A percentile compares a stretch with the other conserved stretches of the same genome.
These are phyloP conservation scores for Drosophila virilis DNA, from an alignment of 1,140 invertebrate genomes.

Conservation along the genomic window DNA sequence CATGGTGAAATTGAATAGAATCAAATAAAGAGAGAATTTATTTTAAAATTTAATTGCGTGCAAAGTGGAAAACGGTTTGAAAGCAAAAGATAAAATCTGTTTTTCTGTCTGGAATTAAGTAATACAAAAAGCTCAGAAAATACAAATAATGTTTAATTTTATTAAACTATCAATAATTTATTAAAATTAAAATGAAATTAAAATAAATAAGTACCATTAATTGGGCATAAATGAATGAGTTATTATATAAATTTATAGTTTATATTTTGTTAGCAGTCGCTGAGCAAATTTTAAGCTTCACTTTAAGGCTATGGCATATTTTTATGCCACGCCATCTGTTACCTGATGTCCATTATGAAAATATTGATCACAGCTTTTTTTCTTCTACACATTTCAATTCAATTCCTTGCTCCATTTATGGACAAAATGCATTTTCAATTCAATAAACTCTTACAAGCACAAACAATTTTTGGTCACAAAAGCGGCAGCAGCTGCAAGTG, in stretches of 20 bases:
- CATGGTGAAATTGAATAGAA: conserved; percentile 8
- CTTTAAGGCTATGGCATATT: conserved; percentile 11
- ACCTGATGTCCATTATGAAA: conserved; percentile 27
- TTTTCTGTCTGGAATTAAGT: not conserved
- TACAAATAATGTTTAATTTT: not conserved
- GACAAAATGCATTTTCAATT: conserved; percentile 52
- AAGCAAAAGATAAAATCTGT: not conserved
- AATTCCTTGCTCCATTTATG: conserved; percentile 44
- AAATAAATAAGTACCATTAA: not conserved
- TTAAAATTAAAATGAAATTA: not conserved
- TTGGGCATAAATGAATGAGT: no score
- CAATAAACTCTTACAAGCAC: conserved; percentile 38
- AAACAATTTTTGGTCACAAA: conserved; percentile 48
- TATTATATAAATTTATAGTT: no score
- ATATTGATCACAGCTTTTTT: conserved; percentile 36
- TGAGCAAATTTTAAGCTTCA: not conserved
- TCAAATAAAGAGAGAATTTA: conserved; percentile 22
- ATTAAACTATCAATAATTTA: not conserved
- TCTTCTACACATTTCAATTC: conserved; percentile 31
- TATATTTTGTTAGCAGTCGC: not conserved
- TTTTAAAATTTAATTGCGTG: conserved; percentile 23
- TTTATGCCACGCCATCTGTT: conserved; percentile 17
- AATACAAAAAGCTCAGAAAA: not conserved
- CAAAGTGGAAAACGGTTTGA: not conserved
- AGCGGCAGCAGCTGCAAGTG: conserved; percentile 17